A percentile compares a stretch with the other conserved stretches of the same genome.
phyloP scores from a whole-genome alignment of 1,140 invertebrate species.

The Drosophila bifasciata region DNA sequence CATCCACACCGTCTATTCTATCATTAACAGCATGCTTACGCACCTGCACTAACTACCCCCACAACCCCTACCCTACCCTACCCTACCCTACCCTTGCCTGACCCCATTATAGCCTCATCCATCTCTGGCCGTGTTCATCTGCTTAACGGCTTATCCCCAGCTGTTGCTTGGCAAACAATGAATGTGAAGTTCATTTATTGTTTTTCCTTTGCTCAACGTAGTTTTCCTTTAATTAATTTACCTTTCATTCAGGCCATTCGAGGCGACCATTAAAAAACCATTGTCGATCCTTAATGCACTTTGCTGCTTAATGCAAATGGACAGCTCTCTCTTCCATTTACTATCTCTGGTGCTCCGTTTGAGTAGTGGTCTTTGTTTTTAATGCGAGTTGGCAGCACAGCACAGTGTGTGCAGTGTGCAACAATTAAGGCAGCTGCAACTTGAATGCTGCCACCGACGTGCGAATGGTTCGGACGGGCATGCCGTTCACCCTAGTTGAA shows the following conservation, averaged over 20 bases:
- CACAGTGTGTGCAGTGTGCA: no score
- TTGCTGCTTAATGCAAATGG: conserved; percentile 47
- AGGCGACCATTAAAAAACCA: conserved; percentile 37
- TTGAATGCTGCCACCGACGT: no score
- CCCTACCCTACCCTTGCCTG: neutral
- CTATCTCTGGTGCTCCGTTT: conserved; percentile 7
- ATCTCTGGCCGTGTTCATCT: conserved; percentile 35
- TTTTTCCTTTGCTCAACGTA: neutral
- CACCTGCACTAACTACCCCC: conserved; percentile 3
- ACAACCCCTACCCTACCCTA: no score
- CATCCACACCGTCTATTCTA: neutral
- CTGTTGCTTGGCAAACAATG: conserved; percentile 35
- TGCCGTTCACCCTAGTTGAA: neutral
- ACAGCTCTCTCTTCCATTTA: neutral
- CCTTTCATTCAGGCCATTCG: conserved; percentile 7
- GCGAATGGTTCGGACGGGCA: no score
- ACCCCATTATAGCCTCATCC: conserved; percentile 1
- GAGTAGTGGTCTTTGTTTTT: no score
- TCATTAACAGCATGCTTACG: conserved; percentile 37
- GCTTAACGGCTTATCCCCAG: conserved; percentile 50
- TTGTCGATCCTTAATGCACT: conserved; percentile 50
- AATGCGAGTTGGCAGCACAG: no score
- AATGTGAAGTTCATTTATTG: conserved; percentile 44
- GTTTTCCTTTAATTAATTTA: conserved; percentile 35
- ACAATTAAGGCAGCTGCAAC: no score